Percentiles rank a stretch among this genome's conserved stretches.
Conservation (phyloP, 2,113 vertebrate genomes). For the Potamarius usumacintae region DNA sequence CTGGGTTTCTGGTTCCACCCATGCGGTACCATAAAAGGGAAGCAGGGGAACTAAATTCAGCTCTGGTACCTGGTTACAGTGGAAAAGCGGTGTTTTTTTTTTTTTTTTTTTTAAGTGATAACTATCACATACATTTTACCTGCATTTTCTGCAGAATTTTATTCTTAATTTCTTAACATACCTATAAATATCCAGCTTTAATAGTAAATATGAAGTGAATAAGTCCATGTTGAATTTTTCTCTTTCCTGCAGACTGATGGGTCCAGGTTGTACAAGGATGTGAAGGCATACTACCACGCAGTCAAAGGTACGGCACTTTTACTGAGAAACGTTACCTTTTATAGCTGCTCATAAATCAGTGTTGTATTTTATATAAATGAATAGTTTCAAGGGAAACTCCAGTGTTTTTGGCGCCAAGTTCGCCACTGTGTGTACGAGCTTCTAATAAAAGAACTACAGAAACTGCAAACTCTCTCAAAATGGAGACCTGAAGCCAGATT, state of each 20-base stretch:
- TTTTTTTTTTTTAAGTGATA: too few species aligned
- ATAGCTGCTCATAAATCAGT: not conserved
- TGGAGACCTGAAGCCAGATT: not conserved
- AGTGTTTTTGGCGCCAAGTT: not conserved
- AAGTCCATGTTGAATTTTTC: not conserved
- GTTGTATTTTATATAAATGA: not conserved
- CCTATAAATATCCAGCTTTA: not conserved
- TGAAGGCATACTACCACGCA: constrained; percentile 81
- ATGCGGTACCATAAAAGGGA: not conserved
- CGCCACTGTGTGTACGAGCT: not conserved
- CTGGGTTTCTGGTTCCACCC: not conserved
- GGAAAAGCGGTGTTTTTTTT: not conserved
- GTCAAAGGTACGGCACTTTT: constrained; percentile 81
- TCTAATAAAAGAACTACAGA: not conserved
- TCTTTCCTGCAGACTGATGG: constrained; percentile 77
- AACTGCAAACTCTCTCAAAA: not conserved
- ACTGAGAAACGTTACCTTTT: not conserved
- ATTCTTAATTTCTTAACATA: not conserved
- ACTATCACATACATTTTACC: not conserved
- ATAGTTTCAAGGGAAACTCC: too few species aligned
- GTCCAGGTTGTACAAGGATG: constrained; percentile 84
- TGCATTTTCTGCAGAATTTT: not conserved
- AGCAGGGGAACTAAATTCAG: not conserved
- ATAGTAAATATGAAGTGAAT: not conserved
- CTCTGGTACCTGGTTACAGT: not conserved